Base-by-base conservation (phyloP, 2,888 invertebrate genomes). In the Sicus ferrugineus region DNA sequence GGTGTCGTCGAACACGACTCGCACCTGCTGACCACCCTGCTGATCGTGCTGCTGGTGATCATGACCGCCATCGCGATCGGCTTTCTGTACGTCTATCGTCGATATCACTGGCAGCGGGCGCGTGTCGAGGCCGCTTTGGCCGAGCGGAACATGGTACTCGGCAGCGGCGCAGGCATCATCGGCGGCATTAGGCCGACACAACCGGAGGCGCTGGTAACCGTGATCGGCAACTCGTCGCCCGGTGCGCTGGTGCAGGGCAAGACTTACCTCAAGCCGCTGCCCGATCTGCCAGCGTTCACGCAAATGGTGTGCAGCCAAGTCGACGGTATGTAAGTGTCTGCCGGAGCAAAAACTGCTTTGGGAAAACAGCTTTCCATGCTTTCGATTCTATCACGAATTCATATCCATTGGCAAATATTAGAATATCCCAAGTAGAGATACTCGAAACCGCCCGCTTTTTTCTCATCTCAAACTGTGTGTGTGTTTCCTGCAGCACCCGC, bases 241-340 rank as follows among this genome's bases (percentile, higher is more conserved):
- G 64, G 16, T 11, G 52, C 4, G 70, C 70, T 58, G 52, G 65
- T 65, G 9, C 34, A 76, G 42, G 77, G 77, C n/a, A 82, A 82
- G 68, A 79, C 76, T 69, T 82, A 80, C 56, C 74, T 81, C 1
- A 84, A 85, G 38, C 84, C 84, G 2, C 71, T 85, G 66, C 84
- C 84, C 0, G 82, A 82, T 69, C 73, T 82, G 46, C 84, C 79
- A 34, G 80, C 78, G 1, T 79, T 80, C 69, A 80, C 78, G 34
- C 80, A 80, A 73, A 74, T 78, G 75, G 72, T 81, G 50, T 75
- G 77, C 73, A 81, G 76, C 73, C 79, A 80, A 76, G 81, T 79
- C 77, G 84, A 84, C 73, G 83, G 83, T 84, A 80, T 79, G 84
- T 82, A 82, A 81, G 78, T 80, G 80, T 78, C 80, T 65, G 52